Evolutionary conservation across 2,797 vertebrate genomes (phyloP).

Genomic region (Macrochelys suwanniensis): DNA sequence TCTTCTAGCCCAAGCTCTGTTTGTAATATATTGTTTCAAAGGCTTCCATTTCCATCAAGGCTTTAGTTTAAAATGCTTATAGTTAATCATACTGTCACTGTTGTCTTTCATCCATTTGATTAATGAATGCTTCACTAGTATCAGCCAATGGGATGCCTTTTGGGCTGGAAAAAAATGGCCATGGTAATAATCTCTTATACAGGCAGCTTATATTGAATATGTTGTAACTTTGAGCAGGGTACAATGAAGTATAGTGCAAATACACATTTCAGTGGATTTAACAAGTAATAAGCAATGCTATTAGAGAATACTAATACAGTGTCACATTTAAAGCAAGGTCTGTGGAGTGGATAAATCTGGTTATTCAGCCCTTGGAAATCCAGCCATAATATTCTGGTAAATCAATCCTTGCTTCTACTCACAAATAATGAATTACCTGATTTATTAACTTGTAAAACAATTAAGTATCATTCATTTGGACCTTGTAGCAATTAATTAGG

Average conservation of each 20-base stretch:
- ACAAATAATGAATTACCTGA: not conserved
- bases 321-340: not conserved
- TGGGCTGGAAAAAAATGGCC: not conserved
- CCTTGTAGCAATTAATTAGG: not conserved
- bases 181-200: rapidly evolving
- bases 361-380: not conserved
- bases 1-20: rapidly evolving
- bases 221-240: not conserved
- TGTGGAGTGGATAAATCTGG: not conserved
- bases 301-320: not conserved
- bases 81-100: not conserved
- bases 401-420: not conserved
- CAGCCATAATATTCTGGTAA: not conserved
- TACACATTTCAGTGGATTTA: not conserved
- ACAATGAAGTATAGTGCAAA: not conserved
- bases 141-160: not conserved
- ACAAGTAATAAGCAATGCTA: not conserved
- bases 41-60: not conserved
- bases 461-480: not conserved
- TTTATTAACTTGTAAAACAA: not conserved
- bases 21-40: not conserved
- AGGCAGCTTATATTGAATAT: rapidly evolving
- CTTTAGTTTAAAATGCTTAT: not conserved
- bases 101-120: not conserved
- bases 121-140: rapidly evolving